Base-by-base conservation (phyloP, 1,140 invertebrate genomes). In the Parasteatoda tepidariorum region DNA sequence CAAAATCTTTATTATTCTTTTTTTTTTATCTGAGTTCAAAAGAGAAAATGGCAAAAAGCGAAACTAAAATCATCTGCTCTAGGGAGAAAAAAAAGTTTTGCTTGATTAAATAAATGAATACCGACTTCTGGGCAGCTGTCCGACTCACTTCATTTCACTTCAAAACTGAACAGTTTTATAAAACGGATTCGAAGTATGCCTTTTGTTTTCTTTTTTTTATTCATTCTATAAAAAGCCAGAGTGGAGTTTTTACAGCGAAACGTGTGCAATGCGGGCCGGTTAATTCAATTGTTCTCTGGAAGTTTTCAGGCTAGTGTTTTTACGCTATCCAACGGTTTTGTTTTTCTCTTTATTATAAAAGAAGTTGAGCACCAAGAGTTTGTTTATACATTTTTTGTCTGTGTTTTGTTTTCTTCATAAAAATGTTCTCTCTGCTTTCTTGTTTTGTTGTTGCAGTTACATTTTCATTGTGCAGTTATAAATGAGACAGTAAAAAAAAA, bases 261-360 rank as follows among this genome's bases (percentile, higher is more conserved):
- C 66, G 66, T 68, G 70, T 73, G 48, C 70, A 13, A 73, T 73
- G 70, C 70, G 48, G 70, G 70, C 70, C 54, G 57, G 70, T 59
- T 73, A 73, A 73, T 73, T 73, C 70, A 73, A 73, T 73, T 73
- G 70, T 73, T 61, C 54, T 48, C 22, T 73, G 48, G 55, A 30
- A 73, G 54, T 28, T 73, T 73, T 11, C 28, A 48, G 7, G 38
- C 54, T 73, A 57, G 70, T 57, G 70, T 57, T 73, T 73, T 73
- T 73, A 41, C 70, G 54, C 54, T 59, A 48, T 48, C 66, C 34
- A 15, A 34, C 24, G 5, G 1, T 48, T 68, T 68, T 41, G 5
- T 34, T 68, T 68, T 67, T 22, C 9, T 48, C 26, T 26, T 48
- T 68, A 24, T 31, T 64, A 18, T 24, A 61, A 11, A 24, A 61